Conservation (phyloP, 35 echinoderm and acorn worm species). For the Lytechinus variegatus region DNA sequence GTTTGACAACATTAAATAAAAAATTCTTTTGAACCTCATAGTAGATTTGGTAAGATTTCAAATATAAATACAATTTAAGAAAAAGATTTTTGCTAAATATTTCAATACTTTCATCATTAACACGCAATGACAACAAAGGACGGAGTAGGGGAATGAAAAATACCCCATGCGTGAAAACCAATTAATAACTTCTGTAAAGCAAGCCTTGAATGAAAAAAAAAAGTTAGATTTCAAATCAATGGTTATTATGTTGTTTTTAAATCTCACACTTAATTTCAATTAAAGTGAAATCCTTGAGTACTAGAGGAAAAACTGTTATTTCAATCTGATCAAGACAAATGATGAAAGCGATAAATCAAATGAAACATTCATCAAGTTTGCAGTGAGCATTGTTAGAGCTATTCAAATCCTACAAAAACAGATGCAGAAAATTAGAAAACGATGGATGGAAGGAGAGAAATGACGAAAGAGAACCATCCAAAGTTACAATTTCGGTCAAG, state of each 20-base stretch:
- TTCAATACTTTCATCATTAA: too few species aligned
- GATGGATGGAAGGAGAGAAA: not conserved
- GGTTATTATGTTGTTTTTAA: not conserved
- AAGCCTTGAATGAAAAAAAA: not conserved
- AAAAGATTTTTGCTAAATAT: too few species aligned
- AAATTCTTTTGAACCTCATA: too few species aligned
- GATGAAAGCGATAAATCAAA: not conserved
- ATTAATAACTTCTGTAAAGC: too few species aligned
- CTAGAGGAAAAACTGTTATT: not conserved
- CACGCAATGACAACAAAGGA: too few species aligned
- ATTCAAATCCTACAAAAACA: not conserved
- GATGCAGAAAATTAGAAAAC: constrained; percentile 2
- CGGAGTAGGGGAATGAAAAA: too few species aligned
- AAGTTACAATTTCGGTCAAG: constrained; percentile 10
- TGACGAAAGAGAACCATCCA: not conserved
- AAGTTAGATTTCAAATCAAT: not conserved
- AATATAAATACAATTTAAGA: too few species aligned
- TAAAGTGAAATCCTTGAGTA: not conserved
- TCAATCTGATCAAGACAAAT: not conserved
- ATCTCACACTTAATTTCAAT: not conserved
- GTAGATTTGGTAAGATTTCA: too few species aligned
- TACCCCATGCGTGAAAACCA: too few species aligned
- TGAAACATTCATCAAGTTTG: not conserved
- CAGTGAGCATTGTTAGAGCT: not conserved
- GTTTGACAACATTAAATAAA: too few species aligned